phyloP scores from a whole-genome alignment of 2,113 vertebrate genomes.

The Parotia lawesii region DNA sequence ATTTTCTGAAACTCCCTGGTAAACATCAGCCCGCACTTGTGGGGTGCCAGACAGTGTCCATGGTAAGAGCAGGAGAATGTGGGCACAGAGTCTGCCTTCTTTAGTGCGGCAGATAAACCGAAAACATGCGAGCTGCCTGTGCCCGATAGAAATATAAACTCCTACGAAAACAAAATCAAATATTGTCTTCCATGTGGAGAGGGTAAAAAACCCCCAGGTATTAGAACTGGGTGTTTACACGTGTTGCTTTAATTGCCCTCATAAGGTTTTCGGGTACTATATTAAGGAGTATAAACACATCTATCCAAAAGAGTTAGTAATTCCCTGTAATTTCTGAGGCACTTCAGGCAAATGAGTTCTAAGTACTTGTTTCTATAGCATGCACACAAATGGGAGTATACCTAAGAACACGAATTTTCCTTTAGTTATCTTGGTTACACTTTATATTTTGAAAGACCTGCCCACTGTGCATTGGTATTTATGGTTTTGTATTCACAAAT shows the following conservation, averaged over 20 bases:
- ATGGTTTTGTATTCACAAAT: background rate
- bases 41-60: background rate
- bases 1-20: background rate
- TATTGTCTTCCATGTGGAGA: background rate
- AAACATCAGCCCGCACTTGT: background rate
- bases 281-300: background rate
- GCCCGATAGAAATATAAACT: background rate
- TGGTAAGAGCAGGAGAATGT: background rate
- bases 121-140: fast-evolving
- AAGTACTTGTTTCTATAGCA: background rate
- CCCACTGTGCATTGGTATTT: background rate
- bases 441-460: background rate
- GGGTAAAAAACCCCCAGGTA: background rate
- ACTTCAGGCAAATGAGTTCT: background rate
- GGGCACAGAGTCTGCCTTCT: background rate
- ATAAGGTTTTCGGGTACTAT: background rate
- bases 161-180: background rate
- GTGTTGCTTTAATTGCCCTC: background rate
- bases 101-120: background rate
- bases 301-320: background rate
- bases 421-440: background rate
- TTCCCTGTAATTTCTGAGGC: background rate
- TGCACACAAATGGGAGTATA: background rate
- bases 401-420: background rate
- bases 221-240: background rate